Base-by-base conservation (phyloP, 2,888 invertebrate genomes). In the Nysson spinosus region DNA sequence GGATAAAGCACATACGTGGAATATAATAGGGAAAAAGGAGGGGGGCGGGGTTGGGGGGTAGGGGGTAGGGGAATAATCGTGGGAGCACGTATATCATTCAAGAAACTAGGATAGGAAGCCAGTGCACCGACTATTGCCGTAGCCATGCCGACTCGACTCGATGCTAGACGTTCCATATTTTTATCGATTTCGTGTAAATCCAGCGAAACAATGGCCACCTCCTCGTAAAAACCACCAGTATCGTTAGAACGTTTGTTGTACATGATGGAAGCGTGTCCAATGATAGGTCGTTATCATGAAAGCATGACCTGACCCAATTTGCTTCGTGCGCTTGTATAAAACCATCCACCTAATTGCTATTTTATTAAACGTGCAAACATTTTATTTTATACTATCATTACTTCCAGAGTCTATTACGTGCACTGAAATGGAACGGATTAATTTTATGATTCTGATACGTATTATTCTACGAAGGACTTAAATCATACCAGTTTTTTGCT, bases 101-200 rank as follows among this genome's bases (percentile, higher is more conserved):
- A 73, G 73, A 62, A 71, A 71, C 57, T 58, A 20, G 68, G 64
- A 75, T 73, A 64, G 67, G 24, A 62, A 71, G 61, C 64, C 61
- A 61, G 46, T 61, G 54, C 57, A 44, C 39, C 54, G 44, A n/a
- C 28, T 43, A 22, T 35, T 14, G 55, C 12, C 30, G 37, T n/a
- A 22, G 37, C 28, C 42, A 69, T 69, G 65, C 68, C 77, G 71
- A 72, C 68, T 69, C 69, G 62, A 71, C 68, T 75, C 61, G 69
- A 52, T 50, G 55, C 56, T 56, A 67, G 68, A 70, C 72, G 80
- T 71, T 80, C 82, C 79, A 84, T 80, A 82, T 84, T 83, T 82
- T 81, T 83, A 85, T 85, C 81, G 85, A 85, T 85, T 83, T 76
- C 77, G 76, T 79, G 80, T 83, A 83, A 85, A 85, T 83, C 83